A percentile compares a stretch with the other conserved stretches of the same genome.
Evolutionary conservation across 2,797 vertebrate genomes (phyloP).

Genomic region (Acanthurus tractus): DNA sequence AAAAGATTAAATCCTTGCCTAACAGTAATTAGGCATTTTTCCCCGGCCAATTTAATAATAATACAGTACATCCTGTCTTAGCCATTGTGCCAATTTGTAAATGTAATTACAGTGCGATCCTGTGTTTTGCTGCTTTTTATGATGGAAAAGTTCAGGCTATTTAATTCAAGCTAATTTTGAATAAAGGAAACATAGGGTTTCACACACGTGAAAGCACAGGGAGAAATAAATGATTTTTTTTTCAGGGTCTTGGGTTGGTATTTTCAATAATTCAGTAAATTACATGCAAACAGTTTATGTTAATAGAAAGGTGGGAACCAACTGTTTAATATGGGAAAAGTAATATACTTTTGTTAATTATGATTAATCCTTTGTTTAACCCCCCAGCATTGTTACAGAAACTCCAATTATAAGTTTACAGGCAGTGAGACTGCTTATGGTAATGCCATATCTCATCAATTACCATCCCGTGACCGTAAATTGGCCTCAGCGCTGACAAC

Average conservation of each 20-base stretch:
- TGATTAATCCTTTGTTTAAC: slow-evolving; percentile 84
- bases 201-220: slow-evolving; percentile 24
- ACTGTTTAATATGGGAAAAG: slow-evolving; percentile 78
- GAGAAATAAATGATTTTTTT: slow-evolving; percentile 57
- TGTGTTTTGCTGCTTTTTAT: slow-evolving; percentile 18
- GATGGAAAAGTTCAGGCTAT: slow-evolving; percentile 50
- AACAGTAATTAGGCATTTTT: slow-evolving; percentile 1
- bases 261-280: slow-evolving; percentile 77
- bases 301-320: slow-evolving; percentile 81
- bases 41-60: neutral
- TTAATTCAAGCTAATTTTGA: slow-evolving; percentile 49
- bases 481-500: slow-evolving; percentile 80
- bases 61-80: neutral
- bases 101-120: slow-evolving; percentile 17
- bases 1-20: neutral
- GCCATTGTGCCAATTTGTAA: slow-evolving; percentile 11
- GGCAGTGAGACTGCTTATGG: slow-evolving; percentile 81
- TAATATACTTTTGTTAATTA: slow-evolving; percentile 84
- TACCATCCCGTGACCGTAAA: slow-evolving; percentile 79
- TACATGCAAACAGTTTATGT: slow-evolving; percentile 76
- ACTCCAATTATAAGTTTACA: slow-evolving; percentile 86
- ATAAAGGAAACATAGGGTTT: slow-evolving; percentile 34
- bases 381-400: slow-evolving; percentile 81
- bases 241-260: slow-evolving; percentile 69
- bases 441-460: slow-evolving; percentile 84